These are phyloP conservation scores for Protomyctophum bolini DNA, from an alignment of 2,113 vertebrate genomes.

Conservation along the genomic window DNA sequence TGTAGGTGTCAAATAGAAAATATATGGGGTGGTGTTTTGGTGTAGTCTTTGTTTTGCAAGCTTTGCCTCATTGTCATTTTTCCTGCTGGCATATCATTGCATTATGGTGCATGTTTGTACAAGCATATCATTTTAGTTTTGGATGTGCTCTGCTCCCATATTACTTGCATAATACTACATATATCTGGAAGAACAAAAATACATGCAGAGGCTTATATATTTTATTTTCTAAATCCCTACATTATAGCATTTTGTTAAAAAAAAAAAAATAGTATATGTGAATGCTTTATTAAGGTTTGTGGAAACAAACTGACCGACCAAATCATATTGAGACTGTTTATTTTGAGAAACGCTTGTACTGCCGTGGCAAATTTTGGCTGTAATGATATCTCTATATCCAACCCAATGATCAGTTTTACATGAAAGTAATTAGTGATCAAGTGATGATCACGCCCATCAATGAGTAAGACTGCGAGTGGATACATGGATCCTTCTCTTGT, in stretches of 20 bases:
- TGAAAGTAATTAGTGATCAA: not conserved
- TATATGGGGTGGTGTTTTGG: not conserved
- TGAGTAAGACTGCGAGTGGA: constrained; percentile 16
- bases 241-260: not conserved
- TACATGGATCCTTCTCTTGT: constrained; percentile 62
- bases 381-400: not conserved
- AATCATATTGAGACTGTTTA: no score
- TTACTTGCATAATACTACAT: constrained; percentile 7
- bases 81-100: constrained; percentile 21
- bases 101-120: constrained; percentile 42
- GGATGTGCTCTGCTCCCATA: constrained; percentile 21
- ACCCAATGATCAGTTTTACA: constrained; percentile 9
- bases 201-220: no score
- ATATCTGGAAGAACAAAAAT: constrained; percentile 7
- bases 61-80: constrained; percentile 34
- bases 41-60: constrained; percentile 9
- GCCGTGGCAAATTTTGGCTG: not conserved
- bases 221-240: no score
- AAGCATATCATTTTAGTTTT: constrained; percentile 34
- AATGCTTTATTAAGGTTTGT: not conserved
- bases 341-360: not conserved
- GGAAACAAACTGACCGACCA: not conserved
- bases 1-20: not conserved
- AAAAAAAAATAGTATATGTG: not conserved
- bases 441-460: not conserved